phyloP scores from a whole-genome alignment of 2,797 vertebrate genomes.

The Girardinus metallicus region DNA sequence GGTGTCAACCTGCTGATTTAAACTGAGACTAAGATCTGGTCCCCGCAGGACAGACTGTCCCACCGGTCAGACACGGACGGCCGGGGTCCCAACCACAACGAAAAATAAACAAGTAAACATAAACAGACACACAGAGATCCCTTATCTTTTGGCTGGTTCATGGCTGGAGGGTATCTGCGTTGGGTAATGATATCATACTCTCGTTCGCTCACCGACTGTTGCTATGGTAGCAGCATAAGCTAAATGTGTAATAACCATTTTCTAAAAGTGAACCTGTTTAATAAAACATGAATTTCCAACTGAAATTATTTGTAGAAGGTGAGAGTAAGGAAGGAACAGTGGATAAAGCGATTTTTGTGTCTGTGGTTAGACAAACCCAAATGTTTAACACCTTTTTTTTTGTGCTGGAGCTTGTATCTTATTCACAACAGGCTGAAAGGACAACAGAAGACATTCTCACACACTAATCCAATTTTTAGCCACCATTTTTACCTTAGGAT shows the following conservation, averaged over 20 bases:
- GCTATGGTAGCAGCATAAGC: conserved; percentile 17
- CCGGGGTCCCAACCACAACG: not conserved
- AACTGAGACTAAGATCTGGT: not conserved
- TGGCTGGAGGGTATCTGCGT: conserved; percentile 27
- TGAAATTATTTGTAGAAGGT: conserved; percentile 2
- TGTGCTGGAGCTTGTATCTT: not conserved
- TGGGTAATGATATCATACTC: conserved; percentile 36
- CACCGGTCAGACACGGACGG: not conserved
- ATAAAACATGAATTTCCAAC: conserved; percentile 21
- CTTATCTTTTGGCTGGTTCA: conserved; percentile 22
- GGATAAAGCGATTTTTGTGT: not conserved
- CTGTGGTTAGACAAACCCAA: not conserved
- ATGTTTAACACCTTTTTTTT: not conserved
- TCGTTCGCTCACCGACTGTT: conserved; percentile 34
- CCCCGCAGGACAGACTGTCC: not conserved
- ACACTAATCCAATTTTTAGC: not conserved
- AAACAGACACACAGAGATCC: conserved; percentile 4
- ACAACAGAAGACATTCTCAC: not conserved
- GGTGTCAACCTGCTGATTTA: not conserved
- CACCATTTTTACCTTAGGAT: not conserved
- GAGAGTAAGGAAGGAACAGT: not conserved
- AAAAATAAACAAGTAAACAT: not conserved
- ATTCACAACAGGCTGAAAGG: not conserved
- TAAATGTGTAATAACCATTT: conserved; percentile 18
- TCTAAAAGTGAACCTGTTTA: not conserved